These are phyloP conservation scores for Diarsia rubi DNA, from an alignment of 2,888 invertebrate species.

Conservation along the genomic window DNA sequence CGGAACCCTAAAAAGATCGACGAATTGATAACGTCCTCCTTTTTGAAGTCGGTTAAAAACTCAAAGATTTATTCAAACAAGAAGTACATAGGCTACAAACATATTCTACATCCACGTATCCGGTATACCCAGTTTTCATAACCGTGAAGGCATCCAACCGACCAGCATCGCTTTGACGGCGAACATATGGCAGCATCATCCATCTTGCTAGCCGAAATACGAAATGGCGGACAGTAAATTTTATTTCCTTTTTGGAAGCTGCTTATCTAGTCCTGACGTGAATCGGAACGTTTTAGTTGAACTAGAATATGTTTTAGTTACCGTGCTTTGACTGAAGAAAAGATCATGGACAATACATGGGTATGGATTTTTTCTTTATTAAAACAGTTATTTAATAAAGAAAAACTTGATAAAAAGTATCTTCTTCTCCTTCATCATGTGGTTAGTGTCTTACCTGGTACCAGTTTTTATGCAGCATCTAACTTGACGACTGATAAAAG, in stretches of 20 bases:
- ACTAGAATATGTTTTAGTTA: constrained; percentile 1
- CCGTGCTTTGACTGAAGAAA: neutral
- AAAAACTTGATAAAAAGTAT: neutral
- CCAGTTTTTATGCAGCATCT: too few relatives aligned
- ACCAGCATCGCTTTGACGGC: constrained; percentile 18
- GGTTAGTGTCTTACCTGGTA: too few relatives aligned
- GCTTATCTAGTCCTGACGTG: constrained; percentile 5
- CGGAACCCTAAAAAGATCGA: too few relatives aligned
- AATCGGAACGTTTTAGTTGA: neutral
- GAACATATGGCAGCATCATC: constrained; percentile 42
- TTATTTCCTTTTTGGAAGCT: constrained; percentile 44
- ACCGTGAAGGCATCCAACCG: neutral
- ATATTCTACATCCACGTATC: constrained; percentile 3
- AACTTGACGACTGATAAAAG: too few relatives aligned
- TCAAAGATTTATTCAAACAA: constrained; percentile 1
- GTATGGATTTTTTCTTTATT: too few relatives aligned
- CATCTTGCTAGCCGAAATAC: constrained; percentile 45
- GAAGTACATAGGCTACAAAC: neutral
- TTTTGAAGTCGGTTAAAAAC: too few relatives aligned
- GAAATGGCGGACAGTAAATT: constrained; percentile 8
- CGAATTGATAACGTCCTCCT: too few relatives aligned
- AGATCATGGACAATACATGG: neutral
- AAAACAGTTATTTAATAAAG: too few relatives aligned
- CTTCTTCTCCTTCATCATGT: too few relatives aligned
- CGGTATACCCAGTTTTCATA: constrained; percentile 13